Base-by-base conservation (phyloP, 2,113 vertebrate genomes). In the Oplegnathus fasciatus region DNA sequence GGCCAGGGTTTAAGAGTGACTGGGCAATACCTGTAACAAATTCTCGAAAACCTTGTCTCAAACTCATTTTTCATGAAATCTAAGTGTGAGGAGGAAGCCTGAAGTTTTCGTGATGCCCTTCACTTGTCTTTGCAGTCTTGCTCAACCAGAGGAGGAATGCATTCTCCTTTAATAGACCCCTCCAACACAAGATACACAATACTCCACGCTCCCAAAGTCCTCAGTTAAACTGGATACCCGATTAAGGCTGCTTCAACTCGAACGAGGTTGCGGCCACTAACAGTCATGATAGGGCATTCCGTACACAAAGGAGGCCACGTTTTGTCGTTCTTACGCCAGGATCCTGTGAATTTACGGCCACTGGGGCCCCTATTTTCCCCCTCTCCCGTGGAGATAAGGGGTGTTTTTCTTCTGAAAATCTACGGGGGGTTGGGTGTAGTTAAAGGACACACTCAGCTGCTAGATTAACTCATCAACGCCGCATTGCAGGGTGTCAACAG, bases 391-490 rank as follows among this genome's bases (percentile, higher is more conserved):
- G 88, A 93, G 92, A 93, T 93, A 88, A 90, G 84, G 82, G 71
- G 48, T 89, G 76, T 91, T 93, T 94, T 94, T 92, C 91, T 89
- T 81, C 84, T 82, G 82, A 93, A 94, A 93, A 93, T 89, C 92
- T 78, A 52, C 86, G 71, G 90, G 90, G 87, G 91, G 83, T 46
- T 81, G 91, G 88, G 91, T 78, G 87, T 88, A 95, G 94, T 92
- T 94, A 94, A 94, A 96, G 94, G 94, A 95, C 94, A 95, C 92
- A 94, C 93, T 96, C 96, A 96, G 96, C 95, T 96, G 96, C 96
- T 95, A 95, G 96, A 96, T 96, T 95, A 96, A 96, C 94, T 96
- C 96, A 96, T 96, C 96, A 96, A 95, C 95, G 76, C 94, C 65
- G 75, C 96, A 96, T 96, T 96, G 96, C 95, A 85, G 91, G 90